Conservation (phyloP, 1,140 invertebrate species). For the Holotrichia oblita region DNA sequence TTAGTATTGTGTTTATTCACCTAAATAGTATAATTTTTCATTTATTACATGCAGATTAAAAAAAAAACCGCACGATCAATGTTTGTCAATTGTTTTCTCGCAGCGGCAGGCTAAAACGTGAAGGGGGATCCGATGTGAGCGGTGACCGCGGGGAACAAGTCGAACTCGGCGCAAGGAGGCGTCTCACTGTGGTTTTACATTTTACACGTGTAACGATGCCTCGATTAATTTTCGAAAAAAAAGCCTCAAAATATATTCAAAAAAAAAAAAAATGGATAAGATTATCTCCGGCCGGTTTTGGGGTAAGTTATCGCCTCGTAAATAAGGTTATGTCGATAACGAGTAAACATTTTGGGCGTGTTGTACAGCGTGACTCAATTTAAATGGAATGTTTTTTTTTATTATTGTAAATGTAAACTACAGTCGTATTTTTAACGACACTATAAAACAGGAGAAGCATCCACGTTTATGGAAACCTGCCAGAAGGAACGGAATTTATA, state of each 20-base stretch:
- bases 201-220: constrained; percentile 42
- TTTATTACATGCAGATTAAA: background rate
- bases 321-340: constrained; percentile 19
- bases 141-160: constrained; percentile 38
- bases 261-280: background rate
- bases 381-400: too few species aligned
- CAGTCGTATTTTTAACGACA: too few species aligned
- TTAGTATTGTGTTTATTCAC: too few species aligned
- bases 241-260: background rate
- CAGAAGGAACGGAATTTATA: too few species aligned
- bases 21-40: background rate
- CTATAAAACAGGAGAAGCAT: too few species aligned
- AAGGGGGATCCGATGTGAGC: constrained; percentile 5
- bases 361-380: background rate
- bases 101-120: background rate
- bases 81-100: constrained; percentile 41
- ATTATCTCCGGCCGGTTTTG: constrained; percentile 31
- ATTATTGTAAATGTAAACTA: too few species aligned
- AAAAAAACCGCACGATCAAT: constrained; percentile 8
- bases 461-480: too few species aligned
- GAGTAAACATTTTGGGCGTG: constrained; percentile 1
- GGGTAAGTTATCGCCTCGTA: constrained; percentile 7
- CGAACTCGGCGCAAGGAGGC: constrained; percentile 43
- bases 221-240: background rate
- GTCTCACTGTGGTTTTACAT: constrained; percentile 41